Evolutionary conservation across 2,888 invertebrate genomes (phyloP).

Genomic region (Heliothis peltigera): DNA sequence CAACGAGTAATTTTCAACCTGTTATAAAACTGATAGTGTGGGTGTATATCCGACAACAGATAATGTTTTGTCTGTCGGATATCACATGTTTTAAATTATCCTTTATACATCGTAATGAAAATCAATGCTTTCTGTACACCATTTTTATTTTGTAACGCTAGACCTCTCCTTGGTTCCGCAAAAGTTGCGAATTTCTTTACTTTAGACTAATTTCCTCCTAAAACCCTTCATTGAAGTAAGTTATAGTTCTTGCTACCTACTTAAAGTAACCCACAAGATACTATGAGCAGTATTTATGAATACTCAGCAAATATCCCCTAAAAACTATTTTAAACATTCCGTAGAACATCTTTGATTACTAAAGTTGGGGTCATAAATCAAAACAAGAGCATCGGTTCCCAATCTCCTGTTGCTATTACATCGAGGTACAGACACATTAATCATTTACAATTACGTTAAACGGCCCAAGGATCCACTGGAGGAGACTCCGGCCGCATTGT

Average conservation of each 20-base stretch:
- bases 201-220: too few relatives aligned
- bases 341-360: conserved; percentile 67
- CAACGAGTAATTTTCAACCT: neutral
- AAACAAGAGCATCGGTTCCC: conserved; percentile 79
- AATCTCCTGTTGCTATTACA: conserved; percentile 83
- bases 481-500: conserved; percentile 87
- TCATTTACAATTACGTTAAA: conserved; percentile 89
- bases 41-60: conserved; percentile 12
- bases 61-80: neutral
- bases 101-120: neutral
- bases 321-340: conserved; percentile 63
- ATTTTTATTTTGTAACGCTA: neutral
- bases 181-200: too few relatives aligned
- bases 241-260: too few relatives aligned
- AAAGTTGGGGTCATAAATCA: conserved; percentile 81
- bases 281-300: too few relatives aligned
- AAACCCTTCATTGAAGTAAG: too few relatives aligned
- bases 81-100: too few relatives aligned
- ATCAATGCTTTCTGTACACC: neutral
- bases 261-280: too few relatives aligned
- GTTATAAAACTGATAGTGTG: neutral
- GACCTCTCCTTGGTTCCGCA: neutral
- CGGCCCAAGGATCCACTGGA: conserved; percentile 84
- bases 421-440: conserved; percentile 85
- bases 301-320: conserved; percentile 19